Conservation (phyloP, 2,888 invertebrate species). For the Deilephila porcellus region DNA sequence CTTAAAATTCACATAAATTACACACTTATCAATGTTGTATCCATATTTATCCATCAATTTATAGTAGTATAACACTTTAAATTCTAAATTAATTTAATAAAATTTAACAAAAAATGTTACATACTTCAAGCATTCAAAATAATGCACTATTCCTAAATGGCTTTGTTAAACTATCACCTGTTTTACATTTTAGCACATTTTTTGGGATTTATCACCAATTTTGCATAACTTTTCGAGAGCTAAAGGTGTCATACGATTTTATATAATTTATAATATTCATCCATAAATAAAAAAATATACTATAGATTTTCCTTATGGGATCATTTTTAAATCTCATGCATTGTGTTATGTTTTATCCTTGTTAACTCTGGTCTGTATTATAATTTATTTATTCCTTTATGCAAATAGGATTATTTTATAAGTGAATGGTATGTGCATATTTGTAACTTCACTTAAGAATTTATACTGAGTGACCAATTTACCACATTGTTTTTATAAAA, state of each 20-base stretch:
- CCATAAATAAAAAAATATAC: background rate
- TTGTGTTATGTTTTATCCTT: conserved; percentile 6
- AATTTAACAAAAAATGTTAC: too few species aligned
- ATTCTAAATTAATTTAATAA: background rate
- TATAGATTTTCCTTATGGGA: background rate
- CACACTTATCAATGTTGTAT: background rate
- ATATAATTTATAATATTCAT: too few species aligned
- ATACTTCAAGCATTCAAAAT: too few species aligned
- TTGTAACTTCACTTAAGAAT: background rate
- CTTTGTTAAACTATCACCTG: background rate
- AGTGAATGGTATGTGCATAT: background rate
- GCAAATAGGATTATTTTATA: background rate
- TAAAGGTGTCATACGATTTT: background rate
- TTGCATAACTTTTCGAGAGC: background rate
- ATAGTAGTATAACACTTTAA: background rate
- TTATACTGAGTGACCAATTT: background rate
- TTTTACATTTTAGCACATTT: background rate
- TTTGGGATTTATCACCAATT: background rate
- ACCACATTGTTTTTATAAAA: background rate
- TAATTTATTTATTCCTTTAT: background rate
- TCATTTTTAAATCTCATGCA: background rate
- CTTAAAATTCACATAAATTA: background rate
- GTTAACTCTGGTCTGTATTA: background rate
- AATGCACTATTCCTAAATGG: too few species aligned
- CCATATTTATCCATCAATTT: background rate